Evolutionary conservation across 2,888 invertebrate genomes (phyloP), one percentile per base, ranked within the genome.

Genomic region (Yponomeuta cagnagella): DNA sequence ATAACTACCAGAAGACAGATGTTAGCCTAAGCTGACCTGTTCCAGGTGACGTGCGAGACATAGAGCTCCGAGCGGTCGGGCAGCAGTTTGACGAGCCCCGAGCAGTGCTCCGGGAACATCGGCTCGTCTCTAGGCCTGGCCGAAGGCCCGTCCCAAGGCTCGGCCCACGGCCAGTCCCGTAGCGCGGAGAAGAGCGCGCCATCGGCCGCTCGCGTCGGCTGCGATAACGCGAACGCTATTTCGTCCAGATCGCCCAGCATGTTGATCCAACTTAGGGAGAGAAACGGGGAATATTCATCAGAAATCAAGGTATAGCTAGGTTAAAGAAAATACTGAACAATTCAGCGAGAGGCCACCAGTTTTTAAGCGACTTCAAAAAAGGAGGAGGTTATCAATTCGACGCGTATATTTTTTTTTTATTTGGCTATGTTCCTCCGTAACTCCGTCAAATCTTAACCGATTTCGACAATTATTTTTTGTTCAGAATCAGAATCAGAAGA

Each of bases 41-140:
- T 93, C 95, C 95, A 95, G 0, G 95, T 95, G 75, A 93, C 94
- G 75, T 96, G 95, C 0, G 94, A 87, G 0, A 93, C 90, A 80
- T 93, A 94, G 2, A 96, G 81, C 76, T 95, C 95, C 67, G 82
- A 77, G 74, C 90, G 84, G 73, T 93, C 93, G 0, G 94, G 93
- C 73, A 95, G 86, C 70, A 95, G 81, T 81, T 95, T 95, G 70
- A 96, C 93, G 0, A 96, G 90, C 0, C 94, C 95, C 1, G 95
- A 95, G 82, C 95, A 95, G 76, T 93, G 94, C 52, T 93, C 43
- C 43, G 43, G 43, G 43, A 43, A 43, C 43, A 43, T 43, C 43
- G 43, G 43, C 43, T 43, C 43, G 43, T 93, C 0, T 5, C 37
- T 85, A 3, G 15, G 15, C 63, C 4, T 8, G 23, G 2, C 23